These are phyloP conservation scores for Chaetorhynchus papuensis DNA, from an alignment of 2,113 vertebrate species.

Conservation along the genomic window DNA sequence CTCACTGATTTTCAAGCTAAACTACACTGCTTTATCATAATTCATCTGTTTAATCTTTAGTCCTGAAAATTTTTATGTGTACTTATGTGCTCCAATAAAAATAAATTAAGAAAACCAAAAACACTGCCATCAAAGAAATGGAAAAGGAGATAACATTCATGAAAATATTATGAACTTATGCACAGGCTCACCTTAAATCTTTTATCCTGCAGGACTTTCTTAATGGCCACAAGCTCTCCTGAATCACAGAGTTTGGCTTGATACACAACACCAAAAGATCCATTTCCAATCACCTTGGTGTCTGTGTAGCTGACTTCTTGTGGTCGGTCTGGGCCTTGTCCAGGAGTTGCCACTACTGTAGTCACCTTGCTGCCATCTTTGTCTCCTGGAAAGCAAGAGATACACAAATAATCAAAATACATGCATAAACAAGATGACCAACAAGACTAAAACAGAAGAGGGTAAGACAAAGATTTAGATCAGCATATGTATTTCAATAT, in stretches of 20 bases:
- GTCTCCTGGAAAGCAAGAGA: slow-evolving; percentile 78
- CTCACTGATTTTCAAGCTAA: not conserved
- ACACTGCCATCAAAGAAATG: not conserved
- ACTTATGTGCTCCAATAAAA: not conserved
- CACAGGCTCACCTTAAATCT: slow-evolving; percentile 91
- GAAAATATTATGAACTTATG: not conserved
- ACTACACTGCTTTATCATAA: not conserved
- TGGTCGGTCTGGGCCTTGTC: slow-evolving; percentile 95
- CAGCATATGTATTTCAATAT: not conserved
- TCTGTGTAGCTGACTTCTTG: slow-evolving; percentile 99
- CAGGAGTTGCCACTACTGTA: slow-evolving; percentile 96
- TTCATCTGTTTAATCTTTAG: not conserved
- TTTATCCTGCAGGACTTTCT: slow-evolving; percentile 98
- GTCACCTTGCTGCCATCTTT: slow-evolving; percentile 99
- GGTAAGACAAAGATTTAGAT: not conserved
- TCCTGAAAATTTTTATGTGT: not conserved
- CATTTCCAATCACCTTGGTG: slow-evolving; percentile 98
- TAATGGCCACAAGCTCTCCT: slow-evolving; percentile 97
- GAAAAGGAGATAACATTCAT: not conserved
- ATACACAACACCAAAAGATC: slow-evolving; percentile 97
- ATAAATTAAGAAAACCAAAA: not conserved
- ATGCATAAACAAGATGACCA: not conserved
- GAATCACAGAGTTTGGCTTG: slow-evolving; percentile 98
- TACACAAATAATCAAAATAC: not conserved
- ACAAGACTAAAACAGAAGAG: not conserved